Base-by-base conservation (phyloP, 2,113 vertebrate species). In the Cygnus atratus region DNA sequence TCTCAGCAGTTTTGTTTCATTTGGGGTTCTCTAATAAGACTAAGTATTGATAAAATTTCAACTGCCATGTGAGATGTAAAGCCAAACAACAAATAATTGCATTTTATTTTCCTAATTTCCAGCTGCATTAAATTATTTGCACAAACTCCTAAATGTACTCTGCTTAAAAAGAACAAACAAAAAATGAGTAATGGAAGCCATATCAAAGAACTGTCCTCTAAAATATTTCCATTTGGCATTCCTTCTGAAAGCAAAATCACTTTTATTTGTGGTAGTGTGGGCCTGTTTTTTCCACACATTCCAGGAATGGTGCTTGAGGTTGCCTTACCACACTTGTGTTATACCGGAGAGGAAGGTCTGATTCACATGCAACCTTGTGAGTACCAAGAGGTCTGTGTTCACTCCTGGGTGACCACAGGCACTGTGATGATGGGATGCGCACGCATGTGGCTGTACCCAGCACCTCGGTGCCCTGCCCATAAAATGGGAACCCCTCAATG, bases 351-450 rank as follows among this genome's bases (percentile, higher is more conserved):
- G 52, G 46, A 89, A 93, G 62, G 24, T 65, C 92, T 91, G 67
- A 35, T 65, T 58, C 43, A 11, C 24, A 10, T 1, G 48, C 11
- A 76, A 33, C 28, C 67, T 82, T 55, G 13, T 11, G 5, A 58
- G 46, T 33, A 91, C 39, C 77, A 68, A 63, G 77, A 48, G 6
- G 10, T 63, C 59, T 44, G n/a, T 29, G 50, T 74, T 78, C 65
- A 35, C 57, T 26, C 39, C 65, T 44, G 25, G 10, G 50, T 4
- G 2, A 74, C 81, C 57, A 52, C 73, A 44, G 37, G 35, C 37
- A 31, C 0, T 1, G 70, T 0, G 0, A 66, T 0, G 1, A 37
- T 6, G 29, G 31, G 31, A 68, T 31, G 16, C 29, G 3, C 8
- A 48, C 0, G 2, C 10, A 43, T 6, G 5, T 8, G 70, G 48